phyloP scores from a whole-genome alignment of 2,113 vertebrate species.

The Odobenus rosmarus region DNA sequence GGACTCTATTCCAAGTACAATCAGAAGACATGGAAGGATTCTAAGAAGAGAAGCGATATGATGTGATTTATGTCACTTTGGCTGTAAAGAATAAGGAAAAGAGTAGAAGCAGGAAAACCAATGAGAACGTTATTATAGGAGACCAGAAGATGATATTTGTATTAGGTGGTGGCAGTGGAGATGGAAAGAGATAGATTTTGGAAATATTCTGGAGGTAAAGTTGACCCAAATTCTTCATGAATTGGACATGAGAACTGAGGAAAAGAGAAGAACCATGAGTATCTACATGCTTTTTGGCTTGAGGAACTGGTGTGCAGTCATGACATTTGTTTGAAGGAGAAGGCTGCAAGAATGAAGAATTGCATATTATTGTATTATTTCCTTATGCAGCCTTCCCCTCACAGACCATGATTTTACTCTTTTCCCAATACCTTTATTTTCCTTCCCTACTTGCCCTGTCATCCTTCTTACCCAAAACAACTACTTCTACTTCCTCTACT shows the following conservation, averaged over 20 bases:
- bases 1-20: neutral
- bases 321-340: neutral
- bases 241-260: neutral
- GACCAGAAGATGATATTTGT: neutral
- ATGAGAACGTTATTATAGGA: neutral
- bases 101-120: neutral
- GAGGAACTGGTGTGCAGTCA: neutral
- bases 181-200: neutral
- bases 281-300: neutral
- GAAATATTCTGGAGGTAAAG: conserved; percentile 1
- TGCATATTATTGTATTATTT: neutral
- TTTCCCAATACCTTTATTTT: neutral
- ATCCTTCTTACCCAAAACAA: neutral
- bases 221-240: neutral
- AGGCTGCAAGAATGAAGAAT: neutral
- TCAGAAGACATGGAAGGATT: neutral
- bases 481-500: neutral
- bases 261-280: neutral
- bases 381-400: neutral
- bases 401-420: neutral
- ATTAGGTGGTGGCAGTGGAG: neutral
- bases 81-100: neutral
- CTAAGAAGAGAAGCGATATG: neutral
- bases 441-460: neutral
- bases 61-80: neutral